Evolutionary conservation across 1,140 invertebrate species (phyloP).

Genomic region (Leptoteleia sp.): DNA sequence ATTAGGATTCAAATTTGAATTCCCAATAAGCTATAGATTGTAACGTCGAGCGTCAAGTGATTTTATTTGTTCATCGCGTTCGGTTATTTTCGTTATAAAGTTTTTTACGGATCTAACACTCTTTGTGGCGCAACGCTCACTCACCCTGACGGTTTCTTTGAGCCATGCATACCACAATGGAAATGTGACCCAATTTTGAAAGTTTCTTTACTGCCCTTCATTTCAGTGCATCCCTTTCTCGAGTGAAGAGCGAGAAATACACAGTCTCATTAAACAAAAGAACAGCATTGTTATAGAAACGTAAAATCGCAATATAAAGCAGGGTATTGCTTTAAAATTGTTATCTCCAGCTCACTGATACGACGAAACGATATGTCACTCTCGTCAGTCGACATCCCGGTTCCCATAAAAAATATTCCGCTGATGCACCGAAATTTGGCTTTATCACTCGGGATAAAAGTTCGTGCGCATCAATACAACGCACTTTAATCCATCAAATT

Average conservation of each 20-base stretch:
- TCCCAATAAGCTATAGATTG: too few relatives aligned
- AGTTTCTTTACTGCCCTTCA: constrained; percentile 64
- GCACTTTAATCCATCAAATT: too few relatives aligned
- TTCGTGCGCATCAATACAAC: background rate
- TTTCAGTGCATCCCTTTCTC: constrained; percentile 56
- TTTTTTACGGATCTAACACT: constrained; percentile 39
- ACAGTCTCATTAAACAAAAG: constrained; percentile 60
- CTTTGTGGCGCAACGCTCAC: constrained; percentile 39
- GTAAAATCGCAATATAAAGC: constrained; percentile 47
- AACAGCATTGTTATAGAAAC: constrained; percentile 47
- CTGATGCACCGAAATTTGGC: background rate
- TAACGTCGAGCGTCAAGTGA: too few relatives aligned
- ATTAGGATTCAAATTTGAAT: too few relatives aligned
- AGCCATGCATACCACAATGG: constrained; percentile 51
- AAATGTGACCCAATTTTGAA: constrained; percentile 66
- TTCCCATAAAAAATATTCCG: constrained; percentile 2
- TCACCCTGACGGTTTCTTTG: constrained; percentile 61
- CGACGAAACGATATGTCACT: constrained; percentile 7
- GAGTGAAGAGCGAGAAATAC: constrained; percentile 57
- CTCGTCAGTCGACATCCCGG: background rate
- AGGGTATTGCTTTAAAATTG: constrained; percentile 45
- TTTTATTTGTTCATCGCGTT: too few relatives aligned
- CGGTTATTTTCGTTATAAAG: constrained; percentile 50
- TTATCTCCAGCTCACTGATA: constrained; percentile 35
- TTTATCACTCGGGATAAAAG: background rate